These are phyloP conservation scores for Syrrhaptes paradoxus DNA, from an alignment of 2,113 vertebrate genomes.

Conservation along the genomic window DNA sequence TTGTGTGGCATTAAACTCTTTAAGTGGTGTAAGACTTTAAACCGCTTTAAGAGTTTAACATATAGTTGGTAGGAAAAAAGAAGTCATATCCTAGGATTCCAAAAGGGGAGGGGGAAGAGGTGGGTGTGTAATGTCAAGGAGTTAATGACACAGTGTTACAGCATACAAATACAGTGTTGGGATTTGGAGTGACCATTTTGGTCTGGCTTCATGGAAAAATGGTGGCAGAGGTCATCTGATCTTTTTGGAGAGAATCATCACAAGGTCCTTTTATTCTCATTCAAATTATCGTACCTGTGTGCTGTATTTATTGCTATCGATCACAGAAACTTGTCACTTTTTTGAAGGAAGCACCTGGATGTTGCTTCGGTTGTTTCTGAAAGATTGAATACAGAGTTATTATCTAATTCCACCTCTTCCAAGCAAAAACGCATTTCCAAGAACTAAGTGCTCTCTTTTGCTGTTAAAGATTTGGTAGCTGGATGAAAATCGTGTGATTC, in stretches of 20 bases:
- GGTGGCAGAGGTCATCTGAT: background rate
- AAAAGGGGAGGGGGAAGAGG: background rate
- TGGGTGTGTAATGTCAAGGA: background rate
- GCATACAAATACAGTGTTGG: background rate
- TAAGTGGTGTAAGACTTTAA: background rate
- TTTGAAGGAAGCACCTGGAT: background rate
- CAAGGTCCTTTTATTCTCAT: background rate
- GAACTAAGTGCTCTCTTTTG: background rate
- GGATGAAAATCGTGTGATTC: background rate
- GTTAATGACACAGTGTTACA: background rate
- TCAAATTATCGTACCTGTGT: background rate
- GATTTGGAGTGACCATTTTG: background rate
- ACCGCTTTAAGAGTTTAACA: background rate
- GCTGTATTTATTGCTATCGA: background rate
- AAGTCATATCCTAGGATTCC: background rate
- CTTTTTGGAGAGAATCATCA: background rate
- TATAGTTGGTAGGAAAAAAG: background rate
- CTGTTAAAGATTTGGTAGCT: background rate
- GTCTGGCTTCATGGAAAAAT: background rate
- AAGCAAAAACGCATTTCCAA: background rate
- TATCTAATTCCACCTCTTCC: background rate
- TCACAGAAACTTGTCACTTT: fast-evolving
- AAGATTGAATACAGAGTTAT: background rate
- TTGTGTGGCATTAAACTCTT: background rate
- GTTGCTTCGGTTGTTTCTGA: background rate